phyloP scores from a whole-genome alignment of 2,888 invertebrate species.

The Dexiosoma caninum region DNA sequence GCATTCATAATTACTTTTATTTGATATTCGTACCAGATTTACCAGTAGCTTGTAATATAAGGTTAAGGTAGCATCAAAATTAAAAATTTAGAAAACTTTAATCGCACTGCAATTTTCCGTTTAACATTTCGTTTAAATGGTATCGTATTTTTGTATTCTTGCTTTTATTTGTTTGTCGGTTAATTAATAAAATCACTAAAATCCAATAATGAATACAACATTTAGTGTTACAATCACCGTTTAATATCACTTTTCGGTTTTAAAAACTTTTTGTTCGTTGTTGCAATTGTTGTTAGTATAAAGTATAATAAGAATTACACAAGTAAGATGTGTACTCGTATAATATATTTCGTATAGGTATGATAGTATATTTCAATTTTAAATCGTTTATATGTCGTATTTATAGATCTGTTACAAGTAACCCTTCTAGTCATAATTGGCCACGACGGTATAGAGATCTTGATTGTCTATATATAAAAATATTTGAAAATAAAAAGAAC shows the following conservation, averaged over 20 bases:
- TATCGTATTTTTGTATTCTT: conserved; percentile 36
- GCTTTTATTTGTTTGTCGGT: conserved; percentile 31
- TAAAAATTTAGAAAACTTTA: conserved; percentile 48
- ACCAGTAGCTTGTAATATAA: conserved; percentile 20
- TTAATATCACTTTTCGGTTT: conserved; percentile 56
- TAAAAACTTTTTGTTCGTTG: conserved; percentile 48
- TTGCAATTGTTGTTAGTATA: conserved; percentile 49
- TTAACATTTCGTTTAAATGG: conserved; percentile 38
- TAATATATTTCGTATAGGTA: too few relatives aligned
- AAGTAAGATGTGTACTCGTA: neutral
- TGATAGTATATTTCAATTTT: neutral
- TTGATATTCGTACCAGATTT: conserved; percentile 55
- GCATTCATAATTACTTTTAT: conserved; percentile 61
- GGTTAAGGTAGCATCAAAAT: conserved; percentile 32
- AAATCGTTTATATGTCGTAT: conserved; percentile 49
- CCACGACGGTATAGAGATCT: conserved; percentile 76
- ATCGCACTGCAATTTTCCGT: conserved; percentile 48
- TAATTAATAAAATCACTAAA: conserved; percentile 58
- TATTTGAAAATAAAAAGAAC: conserved; percentile 49
- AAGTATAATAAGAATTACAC: conserved; percentile 34
- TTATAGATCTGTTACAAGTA: conserved; percentile 77
- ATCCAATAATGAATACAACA: conserved; percentile 29
- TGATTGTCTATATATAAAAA: conserved; percentile 73
- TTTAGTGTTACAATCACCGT: conserved; percentile 65
- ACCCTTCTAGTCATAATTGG: conserved; percentile 76